phyloP scores from a whole-genome alignment of 2,113 vertebrate species.

The Anolis sagrei region DNA sequence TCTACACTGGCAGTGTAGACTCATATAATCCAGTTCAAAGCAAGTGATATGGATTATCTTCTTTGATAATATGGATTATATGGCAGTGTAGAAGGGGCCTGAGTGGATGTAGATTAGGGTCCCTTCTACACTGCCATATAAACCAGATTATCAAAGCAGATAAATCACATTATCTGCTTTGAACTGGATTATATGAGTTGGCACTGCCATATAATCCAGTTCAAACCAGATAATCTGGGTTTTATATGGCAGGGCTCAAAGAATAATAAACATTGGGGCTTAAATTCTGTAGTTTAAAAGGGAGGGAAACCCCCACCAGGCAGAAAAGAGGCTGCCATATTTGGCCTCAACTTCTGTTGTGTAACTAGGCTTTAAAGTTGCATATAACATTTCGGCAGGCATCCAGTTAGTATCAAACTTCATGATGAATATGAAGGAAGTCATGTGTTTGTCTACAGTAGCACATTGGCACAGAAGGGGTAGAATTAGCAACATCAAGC shows the following conservation, averaged over 20 bases:
- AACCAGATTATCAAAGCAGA: too few relatives aligned
- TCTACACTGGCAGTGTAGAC: too few relatives aligned
- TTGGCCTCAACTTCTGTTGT: background rate
- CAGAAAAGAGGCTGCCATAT: background rate
- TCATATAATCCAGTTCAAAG: too few relatives aligned
- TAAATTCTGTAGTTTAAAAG: background rate
- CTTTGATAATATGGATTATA: too few relatives aligned
- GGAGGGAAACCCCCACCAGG: background rate
- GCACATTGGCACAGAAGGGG: background rate
- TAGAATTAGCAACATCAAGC: background rate
- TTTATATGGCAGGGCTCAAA: background rate
- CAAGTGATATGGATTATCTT: too few relatives aligned
- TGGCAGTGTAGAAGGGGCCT: too few relatives aligned
- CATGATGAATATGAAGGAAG: background rate
- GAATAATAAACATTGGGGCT: background rate
- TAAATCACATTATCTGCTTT: too few relatives aligned
- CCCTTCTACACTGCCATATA: too few relatives aligned
- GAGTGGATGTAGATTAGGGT: too few relatives aligned
- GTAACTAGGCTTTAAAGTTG: background rate
- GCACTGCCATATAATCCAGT: too few relatives aligned
- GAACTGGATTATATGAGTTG: too few relatives aligned
- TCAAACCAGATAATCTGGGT: too few relatives aligned
- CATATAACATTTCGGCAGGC: background rate
- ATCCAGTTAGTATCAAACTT: background rate
- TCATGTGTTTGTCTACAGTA: background rate